phyloP scores from a whole-genome alignment of 2,797 vertebrate genomes.

The Microctenopoma lineatum region DNA sequence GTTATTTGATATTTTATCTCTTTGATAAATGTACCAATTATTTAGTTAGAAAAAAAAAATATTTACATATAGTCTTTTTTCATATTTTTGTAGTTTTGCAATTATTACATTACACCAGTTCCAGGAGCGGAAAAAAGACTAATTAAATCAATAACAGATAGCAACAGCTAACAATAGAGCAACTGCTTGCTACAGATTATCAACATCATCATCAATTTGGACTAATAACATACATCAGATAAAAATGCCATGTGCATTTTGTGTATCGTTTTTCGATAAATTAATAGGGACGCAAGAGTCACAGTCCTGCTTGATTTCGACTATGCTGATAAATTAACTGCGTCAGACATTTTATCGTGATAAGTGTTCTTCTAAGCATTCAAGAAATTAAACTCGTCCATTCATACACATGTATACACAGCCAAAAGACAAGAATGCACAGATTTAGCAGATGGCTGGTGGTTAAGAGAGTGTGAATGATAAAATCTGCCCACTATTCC shows the following conservation, averaged over 20 bases:
- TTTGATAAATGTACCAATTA: not conserved
- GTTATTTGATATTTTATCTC: not conserved
- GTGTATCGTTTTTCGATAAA: no score
- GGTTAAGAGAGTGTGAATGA: slow-evolving; percentile 79
- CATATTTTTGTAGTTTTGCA: not conserved
- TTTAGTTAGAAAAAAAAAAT: not conserved
- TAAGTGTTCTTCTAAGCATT: slow-evolving; percentile 25
- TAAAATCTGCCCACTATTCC: slow-evolving; percentile 77
- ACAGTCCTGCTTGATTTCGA: slow-evolving; percentile 5
- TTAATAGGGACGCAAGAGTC: not conserved
- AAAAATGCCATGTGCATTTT: no score
- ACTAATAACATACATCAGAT: no score
- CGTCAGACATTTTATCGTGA: slow-evolving; percentile 26
- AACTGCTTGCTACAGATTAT: not conserved
- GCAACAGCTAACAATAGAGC: not conserved
- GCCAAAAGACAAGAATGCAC: slow-evolving; percentile 42
- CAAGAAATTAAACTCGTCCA: slow-evolving; percentile 12
- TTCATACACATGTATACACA: slow-evolving; percentile 7
- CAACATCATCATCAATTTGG: no score
- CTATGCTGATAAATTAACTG: not conserved
- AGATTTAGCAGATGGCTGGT: slow-evolving; percentile 78
- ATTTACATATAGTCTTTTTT: not conserved
- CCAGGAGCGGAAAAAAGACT: not conserved
- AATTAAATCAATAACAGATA: not conserved
- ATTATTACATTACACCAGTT: no score